These are phyloP conservation scores for Luscinia megarhynchos DNA, from an alignment of 2,797 vertebrate genomes.

Conservation along the genomic window DNA sequence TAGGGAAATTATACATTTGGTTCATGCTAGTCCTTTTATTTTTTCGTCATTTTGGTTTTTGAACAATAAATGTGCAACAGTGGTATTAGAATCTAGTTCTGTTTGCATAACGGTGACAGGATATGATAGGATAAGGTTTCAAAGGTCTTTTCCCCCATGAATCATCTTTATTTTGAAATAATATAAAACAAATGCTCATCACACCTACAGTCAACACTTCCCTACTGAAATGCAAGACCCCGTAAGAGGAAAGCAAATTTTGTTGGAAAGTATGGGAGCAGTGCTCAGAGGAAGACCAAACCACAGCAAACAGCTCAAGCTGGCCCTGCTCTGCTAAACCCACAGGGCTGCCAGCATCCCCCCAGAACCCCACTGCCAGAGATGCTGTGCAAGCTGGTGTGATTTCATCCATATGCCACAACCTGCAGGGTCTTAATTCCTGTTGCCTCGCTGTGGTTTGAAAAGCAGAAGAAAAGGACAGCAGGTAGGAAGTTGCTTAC, in stretches of 20 bases:
- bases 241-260: not conserved
- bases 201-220: not conserved
- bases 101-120: not conserved
- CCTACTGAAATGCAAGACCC: not conserved
- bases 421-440: conserved; percentile 11
- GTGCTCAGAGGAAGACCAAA: not conserved
- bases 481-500: not conserved
- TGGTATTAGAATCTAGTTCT: not conserved
- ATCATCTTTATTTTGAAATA: not conserved
- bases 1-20: not conserved
- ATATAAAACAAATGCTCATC: not conserved
- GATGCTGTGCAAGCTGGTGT: not conserved
- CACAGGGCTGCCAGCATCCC: not conserved
- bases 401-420: not conserved
- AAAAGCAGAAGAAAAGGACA: not conserved
- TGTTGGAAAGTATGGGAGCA: not conserved
- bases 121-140: not conserved
- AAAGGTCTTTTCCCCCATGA: not conserved
- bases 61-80: not conserved
- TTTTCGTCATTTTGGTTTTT: not conserved
- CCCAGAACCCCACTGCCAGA: not conserved
- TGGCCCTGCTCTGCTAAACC: not conserved
- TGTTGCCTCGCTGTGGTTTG: not conserved
- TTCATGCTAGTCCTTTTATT: not conserved
- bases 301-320: not conserved